Base-by-base conservation (phyloP, 1,140 invertebrate genomes). In the Adelges cooleyi region DNA sequence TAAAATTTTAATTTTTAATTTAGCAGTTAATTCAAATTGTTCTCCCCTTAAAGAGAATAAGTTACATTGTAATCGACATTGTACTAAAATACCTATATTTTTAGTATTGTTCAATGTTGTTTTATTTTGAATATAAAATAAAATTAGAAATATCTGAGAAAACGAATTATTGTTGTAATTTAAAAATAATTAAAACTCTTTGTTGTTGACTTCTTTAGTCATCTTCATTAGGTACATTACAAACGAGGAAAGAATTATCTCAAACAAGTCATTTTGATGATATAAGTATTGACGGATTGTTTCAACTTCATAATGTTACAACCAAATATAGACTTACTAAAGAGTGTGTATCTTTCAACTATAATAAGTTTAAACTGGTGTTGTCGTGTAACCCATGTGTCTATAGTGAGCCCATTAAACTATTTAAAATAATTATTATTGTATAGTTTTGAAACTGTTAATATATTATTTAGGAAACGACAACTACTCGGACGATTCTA, bases 241-340 rank as follows among this genome's bases (percentile, higher is more conserved):
- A 23, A 48, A 3, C 17, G 46, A 46, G 27, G 4, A 25, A 22
- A 29, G 27, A 4, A 48, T 29, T 15, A 46, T 18, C 20, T 25
- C 10, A n/a, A 48, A 22, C 1, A 33, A 48, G 23, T 20, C 13
- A 40, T 46, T 20, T 62, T 17, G 56, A 62, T 48, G 56, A 44
- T 5, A 29, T 62, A 3, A 46, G 25, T 33, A 46, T 62, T 27
- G 56, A 62, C 46, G 10, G 27, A 46, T 20, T 62, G n/a, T 23
- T 62, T 10, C 56, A 46, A 17, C 29, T 62, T 27, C 44, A 29
- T 40, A 62, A 62, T 46, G 56, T 62, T 33, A 62, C 56, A 15
- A 48, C 25, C 9, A 62, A 23, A 33, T 48, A 5, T 62, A 62
- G 56, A 62, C 40, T 62, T 20, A 13, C 38, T 20, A 9, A 22